phyloP scores from a whole-genome alignment of 2,888 invertebrate genomes.

The Cheilosia soror region DNA sequence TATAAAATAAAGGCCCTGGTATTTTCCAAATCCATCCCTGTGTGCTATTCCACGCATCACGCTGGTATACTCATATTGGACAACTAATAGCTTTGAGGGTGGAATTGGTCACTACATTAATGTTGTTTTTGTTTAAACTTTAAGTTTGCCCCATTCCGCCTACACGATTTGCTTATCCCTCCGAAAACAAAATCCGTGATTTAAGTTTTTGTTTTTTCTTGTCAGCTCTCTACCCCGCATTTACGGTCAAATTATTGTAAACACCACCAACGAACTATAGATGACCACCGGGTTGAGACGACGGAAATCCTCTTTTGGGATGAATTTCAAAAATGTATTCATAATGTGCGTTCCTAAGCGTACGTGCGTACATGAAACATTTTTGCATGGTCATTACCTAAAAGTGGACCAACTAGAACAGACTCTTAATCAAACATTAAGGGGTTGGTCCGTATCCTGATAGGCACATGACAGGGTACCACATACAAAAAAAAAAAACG shows the following conservation, averaged over 20 bases:
- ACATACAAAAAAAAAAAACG: conserved; percentile 24
- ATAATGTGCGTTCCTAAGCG: conserved; percentile 56
- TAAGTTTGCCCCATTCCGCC: conserved; percentile 44
- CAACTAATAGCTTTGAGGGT: conserved; percentile 63
- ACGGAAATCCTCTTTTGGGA: conserved; percentile 71
- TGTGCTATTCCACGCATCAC: conserved; percentile 4
- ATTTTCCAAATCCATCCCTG: conserved; percentile 19
- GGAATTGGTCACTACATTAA: conserved; percentile 67
- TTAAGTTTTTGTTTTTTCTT: conserved; percentile 44
- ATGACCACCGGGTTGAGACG: conserved; percentile 28
- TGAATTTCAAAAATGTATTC: conserved; percentile 58
- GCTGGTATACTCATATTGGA: neutral
- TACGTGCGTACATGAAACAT: conserved; percentile 71
- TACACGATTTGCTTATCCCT: conserved; percentile 64
- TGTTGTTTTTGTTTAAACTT: conserved; percentile 74
- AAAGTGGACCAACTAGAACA: conserved; percentile 52
- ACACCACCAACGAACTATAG: conserved; percentile 53
- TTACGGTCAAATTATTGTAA: conserved; percentile 71
- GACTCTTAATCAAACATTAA: conserved; percentile 72
- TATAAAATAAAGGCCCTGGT: neutral
- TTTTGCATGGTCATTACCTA: conserved; percentile 62
- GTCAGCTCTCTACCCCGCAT: conserved; percentile 12
- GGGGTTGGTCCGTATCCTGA: conserved; percentile 65
- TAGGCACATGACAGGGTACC: conserved; percentile 12
- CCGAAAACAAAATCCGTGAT: conserved; percentile 67